Percentiles rank a stretch among this genome's conserved stretches.
Evolutionary conservation across 2,113 vertebrate genomes (phyloP).

Genomic region (Psittacula cyanocephala): DNA sequence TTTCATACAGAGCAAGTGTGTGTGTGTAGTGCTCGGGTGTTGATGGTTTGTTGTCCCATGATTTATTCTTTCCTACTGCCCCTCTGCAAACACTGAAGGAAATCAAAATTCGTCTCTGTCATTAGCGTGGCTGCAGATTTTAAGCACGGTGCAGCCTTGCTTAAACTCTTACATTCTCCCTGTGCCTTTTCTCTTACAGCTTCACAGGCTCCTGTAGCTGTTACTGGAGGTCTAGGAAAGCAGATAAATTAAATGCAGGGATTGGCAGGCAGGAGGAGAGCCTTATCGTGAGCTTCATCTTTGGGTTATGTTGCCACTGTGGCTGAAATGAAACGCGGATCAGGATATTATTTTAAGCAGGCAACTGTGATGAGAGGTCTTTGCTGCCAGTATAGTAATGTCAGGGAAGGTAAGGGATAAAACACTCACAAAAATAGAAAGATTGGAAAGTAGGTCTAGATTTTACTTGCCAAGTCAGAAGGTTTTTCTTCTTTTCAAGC

Average conservation of each 20-base stretch:
- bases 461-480: not conserved
- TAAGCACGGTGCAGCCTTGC: not conserved
- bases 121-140: accelerated
- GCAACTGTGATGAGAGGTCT: not conserved
- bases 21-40: not conserved
- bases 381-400: not conserved
- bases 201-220: not conserved
- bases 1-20: not conserved
- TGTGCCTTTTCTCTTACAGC: not conserved
- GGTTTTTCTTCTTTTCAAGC: not conserved
- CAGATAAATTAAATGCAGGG: not conserved
- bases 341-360: not conserved
- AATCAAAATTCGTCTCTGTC: not conserved
- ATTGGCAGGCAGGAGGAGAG: not conserved
- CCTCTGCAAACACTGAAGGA: not conserved
- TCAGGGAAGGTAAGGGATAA: not conserved
- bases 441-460: accelerated
- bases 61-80: not conserved
- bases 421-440: not conserved
- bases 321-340: too few species aligned
- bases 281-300: not conserved
- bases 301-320: not conserved
- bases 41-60: not conserved
- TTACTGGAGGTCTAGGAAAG: not conserved
- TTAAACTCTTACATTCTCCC: not conserved